phyloP scores from a whole-genome alignment of 1,140 invertebrate genomes.

The Paralvinella palmiformis region DNA sequence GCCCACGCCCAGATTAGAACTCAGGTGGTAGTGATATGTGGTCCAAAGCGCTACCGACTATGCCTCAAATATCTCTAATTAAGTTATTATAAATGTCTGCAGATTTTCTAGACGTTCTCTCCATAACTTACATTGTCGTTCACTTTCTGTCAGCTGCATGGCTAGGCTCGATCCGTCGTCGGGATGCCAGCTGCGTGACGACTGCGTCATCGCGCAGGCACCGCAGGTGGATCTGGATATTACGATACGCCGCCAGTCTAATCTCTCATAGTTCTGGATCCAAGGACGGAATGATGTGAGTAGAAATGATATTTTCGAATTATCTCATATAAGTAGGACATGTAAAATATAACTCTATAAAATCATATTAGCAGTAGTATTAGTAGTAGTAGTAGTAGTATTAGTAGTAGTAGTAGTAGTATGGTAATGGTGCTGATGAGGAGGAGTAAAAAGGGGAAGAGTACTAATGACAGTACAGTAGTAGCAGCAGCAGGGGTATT shows the following conservation, averaged over 20 bases:
- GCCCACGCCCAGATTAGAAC: neutral
- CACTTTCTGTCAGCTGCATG: conserved; percentile 83
- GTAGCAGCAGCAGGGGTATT: no score
- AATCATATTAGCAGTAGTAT: no score
- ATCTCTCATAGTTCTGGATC: conserved; percentile 78
- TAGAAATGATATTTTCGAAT: neutral
- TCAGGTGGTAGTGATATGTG: neutral
- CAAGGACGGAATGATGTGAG: no score
- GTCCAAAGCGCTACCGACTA: neutral
- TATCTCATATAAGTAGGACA: no score
- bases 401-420: no score
- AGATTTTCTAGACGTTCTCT: neutral
- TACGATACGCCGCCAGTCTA: conserved; percentile 80
- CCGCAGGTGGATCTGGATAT: conserved; percentile 88
- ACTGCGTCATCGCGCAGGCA: conserved; percentile 83
- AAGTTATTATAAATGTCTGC: neutral
- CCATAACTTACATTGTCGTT: conserved; percentile 54
- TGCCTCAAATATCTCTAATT: neutral
- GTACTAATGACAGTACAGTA: no score
- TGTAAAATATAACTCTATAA: no score
- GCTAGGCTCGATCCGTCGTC: conserved; percentile 85
- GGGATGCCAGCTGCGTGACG: conserved; percentile 78
- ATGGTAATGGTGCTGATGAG: no score
- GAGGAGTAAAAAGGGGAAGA: no score
- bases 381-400: no score